Percentiles rank a stretch among this genome's conserved stretches.
Evolutionary conservation across 2,797 vertebrate species (phyloP).

Genomic region (Scomberomorus guttatus): DNA sequence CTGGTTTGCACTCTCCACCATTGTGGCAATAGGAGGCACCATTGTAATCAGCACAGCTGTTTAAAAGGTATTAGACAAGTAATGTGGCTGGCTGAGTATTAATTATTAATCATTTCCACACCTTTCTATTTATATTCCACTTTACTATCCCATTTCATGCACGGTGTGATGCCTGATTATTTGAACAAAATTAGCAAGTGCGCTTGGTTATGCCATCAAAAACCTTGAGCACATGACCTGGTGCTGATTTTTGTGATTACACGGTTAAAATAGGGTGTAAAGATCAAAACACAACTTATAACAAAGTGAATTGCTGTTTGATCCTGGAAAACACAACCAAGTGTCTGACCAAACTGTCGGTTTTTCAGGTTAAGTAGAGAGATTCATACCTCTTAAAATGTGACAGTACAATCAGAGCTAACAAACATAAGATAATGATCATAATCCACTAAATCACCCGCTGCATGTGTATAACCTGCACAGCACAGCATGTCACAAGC

Average conservation of each 20-base stretch:
- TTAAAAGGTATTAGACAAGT: conserved; percentile 10
- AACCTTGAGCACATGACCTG: not conserved
- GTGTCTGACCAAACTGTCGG: too few relatives aligned
- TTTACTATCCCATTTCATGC: conserved; percentile 14
- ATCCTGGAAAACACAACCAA: too few relatives aligned
- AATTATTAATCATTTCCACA: conserved; percentile 38
- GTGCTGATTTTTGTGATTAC: not conserved
- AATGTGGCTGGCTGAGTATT: conserved; percentile 25
- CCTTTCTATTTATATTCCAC: conserved; percentile 20
- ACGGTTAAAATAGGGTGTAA: not conserved
- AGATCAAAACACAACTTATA: not conserved
- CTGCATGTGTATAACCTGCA: not conserved
- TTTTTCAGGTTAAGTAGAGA: conserved; percentile 3
- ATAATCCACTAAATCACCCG: too few relatives aligned
- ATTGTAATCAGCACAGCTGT: not conserved
- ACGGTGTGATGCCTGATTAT: not conserved
- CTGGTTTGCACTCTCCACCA: conserved; percentile 6
- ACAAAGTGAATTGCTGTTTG: too few relatives aligned
- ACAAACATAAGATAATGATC: too few relatives aligned
- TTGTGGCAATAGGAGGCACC: too few relatives aligned
- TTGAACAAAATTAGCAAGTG: not conserved
- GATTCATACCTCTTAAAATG: too few relatives aligned
- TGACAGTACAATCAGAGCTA: too few relatives aligned
- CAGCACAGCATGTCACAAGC: too few relatives aligned
- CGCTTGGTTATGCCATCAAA: not conserved